Evolutionary conservation across 2,113 vertebrate genomes (phyloP).

Genomic region (Tympanuchus pallidicinctus): DNA sequence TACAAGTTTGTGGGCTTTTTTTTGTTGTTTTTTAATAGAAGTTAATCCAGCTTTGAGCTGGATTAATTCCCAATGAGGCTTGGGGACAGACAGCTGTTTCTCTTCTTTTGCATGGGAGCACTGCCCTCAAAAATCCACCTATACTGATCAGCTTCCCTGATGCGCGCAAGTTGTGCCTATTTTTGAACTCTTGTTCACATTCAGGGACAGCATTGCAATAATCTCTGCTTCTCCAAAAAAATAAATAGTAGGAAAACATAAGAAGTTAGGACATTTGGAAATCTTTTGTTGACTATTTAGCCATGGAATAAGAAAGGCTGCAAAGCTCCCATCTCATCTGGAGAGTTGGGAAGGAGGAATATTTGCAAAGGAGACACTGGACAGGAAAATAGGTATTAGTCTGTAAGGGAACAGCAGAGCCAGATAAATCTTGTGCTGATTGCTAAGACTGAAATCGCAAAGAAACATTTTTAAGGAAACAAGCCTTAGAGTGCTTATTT

Average conservation of each 20-base stretch:
- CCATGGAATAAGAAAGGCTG: slow-evolving; percentile 41
- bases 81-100: slow-evolving; percentile 49
- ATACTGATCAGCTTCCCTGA: not conserved
- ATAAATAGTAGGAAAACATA: not conserved
- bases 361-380: slow-evolving; percentile 65
- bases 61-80: slow-evolving; percentile 62
- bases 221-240: not conserved
- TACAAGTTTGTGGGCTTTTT: slow-evolving; percentile 36
- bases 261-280: slow-evolving; percentile 16
- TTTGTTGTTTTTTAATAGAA: not conserved
- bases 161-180: not conserved
- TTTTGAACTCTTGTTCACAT: not conserved
- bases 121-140: slow-evolving; percentile 38
- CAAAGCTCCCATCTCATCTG: slow-evolving; percentile 47
- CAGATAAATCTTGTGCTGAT: slow-evolving; percentile 59
- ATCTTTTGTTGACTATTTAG: slow-evolving; percentile 42
- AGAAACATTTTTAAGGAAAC: slow-evolving; percentile 43
- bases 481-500: slow-evolving; percentile 42
- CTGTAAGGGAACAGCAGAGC: slow-evolving; percentile 37
- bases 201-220: not conserved
- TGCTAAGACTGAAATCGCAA: slow-evolving; percentile 54
- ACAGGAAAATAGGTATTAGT: slow-evolving; percentile 69
- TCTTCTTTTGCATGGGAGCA: slow-evolving; percentile 21
- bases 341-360: slow-evolving; percentile 32
- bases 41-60: slow-evolving; percentile 53